A percentile compares a stretch with the other conserved stretches of the same genome.
Conservation (phyloP, 2,888 invertebrate genomes). For the Sphaerophoria taeniata region DNA sequence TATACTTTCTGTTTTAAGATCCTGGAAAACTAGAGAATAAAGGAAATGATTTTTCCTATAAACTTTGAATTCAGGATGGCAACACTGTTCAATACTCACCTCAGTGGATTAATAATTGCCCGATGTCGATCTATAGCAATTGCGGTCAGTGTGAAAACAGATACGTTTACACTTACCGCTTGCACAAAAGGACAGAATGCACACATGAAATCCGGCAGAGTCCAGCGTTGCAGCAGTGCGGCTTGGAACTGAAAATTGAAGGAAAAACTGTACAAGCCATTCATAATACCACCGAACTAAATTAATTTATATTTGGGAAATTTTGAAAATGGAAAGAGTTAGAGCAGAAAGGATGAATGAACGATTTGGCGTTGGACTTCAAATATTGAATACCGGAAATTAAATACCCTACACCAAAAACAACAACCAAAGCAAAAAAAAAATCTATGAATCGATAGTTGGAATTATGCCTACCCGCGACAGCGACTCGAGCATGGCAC, state of each 20-base stretch:
- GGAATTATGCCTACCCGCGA: constrained; percentile 31
- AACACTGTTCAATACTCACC: constrained; percentile 83
- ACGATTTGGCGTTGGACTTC: background rate
- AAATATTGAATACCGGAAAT: constrained; percentile 55
- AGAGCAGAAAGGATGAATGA: background rate
- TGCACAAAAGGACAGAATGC: constrained; percentile 95
- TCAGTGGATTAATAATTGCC: constrained; percentile 89
- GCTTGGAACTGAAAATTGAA: constrained; percentile 89
- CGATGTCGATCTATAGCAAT: constrained; percentile 94
- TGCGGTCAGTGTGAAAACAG: constrained; percentile 93
- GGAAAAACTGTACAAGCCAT: constrained; percentile 20
- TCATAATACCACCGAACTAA: constrained; percentile 28
- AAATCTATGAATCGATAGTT: constrained; percentile 45
- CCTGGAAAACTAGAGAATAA: too few relatives aligned
- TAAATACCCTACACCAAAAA: constrained; percentile 42
- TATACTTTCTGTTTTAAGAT: too few relatives aligned
- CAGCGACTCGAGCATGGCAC: constrained; percentile 1
- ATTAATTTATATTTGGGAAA: constrained; percentile 48
- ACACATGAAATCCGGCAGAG: constrained; percentile 93
- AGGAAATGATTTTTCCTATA: too few relatives aligned
- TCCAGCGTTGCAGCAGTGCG: constrained; percentile 93
- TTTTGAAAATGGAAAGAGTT: constrained; percentile 6
- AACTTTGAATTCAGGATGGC: background rate
- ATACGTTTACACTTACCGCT: constrained; percentile 93
- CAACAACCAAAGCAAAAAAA: constrained; percentile 4